These are phyloP conservation scores for Nematopogon swammerdamellus DNA, from an alignment of 2,888 invertebrate genomes.

Conservation along the genomic window DNA sequence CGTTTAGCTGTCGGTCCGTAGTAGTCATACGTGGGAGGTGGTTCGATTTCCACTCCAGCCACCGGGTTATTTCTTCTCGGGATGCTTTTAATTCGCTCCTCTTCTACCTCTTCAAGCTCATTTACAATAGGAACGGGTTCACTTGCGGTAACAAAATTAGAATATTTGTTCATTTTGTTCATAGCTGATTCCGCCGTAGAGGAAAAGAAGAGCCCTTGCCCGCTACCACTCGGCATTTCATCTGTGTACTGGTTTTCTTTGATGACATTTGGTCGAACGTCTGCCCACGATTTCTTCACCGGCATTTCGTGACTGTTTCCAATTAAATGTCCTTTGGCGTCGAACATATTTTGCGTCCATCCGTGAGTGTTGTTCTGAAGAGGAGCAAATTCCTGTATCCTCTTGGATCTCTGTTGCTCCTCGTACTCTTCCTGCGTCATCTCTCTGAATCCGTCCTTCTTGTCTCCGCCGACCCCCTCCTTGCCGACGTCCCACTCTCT, in stretches of 20 bases:
- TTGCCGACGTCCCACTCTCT: constrained; percentile 75
- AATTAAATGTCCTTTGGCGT: constrained; percentile 26
- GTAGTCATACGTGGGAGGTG: constrained; percentile 65
- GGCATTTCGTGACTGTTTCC: constrained; percentile 6
- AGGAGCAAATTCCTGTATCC: constrained; percentile 79
- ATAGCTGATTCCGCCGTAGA: constrained; percentile 20
- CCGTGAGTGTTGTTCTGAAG: constrained; percentile 24
- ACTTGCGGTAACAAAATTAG: constrained; percentile 29
- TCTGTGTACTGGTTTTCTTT: background rate
- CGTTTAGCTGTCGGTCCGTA: constrained; percentile 49
- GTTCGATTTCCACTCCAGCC: constrained; percentile 53
- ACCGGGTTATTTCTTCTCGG: constrained; percentile 11
- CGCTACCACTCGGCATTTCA: background rate
- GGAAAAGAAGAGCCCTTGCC: constrained; percentile 34
- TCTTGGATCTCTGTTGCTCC: constrained; percentile 67
- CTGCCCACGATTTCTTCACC: constrained; percentile 30
- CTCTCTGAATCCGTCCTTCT: constrained; percentile 45
- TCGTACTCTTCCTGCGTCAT: constrained; percentile 78
- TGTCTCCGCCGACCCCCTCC: constrained; percentile 47
- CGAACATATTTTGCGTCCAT: constrained; percentile 24
- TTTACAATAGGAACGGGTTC: constrained; percentile 31
- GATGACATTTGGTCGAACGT: constrained; percentile 26
- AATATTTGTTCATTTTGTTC: constrained; percentile 23
- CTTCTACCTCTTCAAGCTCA: constrained; percentile 23
- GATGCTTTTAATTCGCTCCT: too few species aligned